phyloP scores from a whole-genome alignment of 2,888 invertebrate species.

The Pyrochroa serraticornis region DNA sequence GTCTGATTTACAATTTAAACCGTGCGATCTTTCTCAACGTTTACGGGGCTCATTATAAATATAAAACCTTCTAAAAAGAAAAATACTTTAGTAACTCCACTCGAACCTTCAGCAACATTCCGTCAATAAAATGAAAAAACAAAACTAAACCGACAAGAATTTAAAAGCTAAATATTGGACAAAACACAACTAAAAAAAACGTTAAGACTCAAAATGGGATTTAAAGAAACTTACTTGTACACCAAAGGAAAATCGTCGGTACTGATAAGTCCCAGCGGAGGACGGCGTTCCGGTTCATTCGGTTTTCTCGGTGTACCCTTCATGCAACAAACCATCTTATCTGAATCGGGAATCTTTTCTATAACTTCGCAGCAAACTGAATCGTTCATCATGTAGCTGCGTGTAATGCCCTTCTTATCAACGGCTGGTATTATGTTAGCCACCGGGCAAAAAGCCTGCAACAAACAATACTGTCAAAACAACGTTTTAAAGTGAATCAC shows the following conservation, averaged over 20 bases:
- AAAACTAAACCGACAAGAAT: background rate
- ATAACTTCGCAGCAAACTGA: slow-evolving; percentile 87
- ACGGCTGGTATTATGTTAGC: slow-evolving; percentile 76
- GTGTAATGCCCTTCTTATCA: slow-evolving; percentile 78
- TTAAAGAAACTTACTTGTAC: slow-evolving; percentile 74
- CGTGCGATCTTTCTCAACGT: slow-evolving; percentile 28
- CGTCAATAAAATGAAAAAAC: slow-evolving; percentile 13
- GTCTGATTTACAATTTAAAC: slow-evolving; percentile 38
- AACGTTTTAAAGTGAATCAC: background rate
- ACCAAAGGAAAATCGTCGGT: slow-evolving; percentile 80
- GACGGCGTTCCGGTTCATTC: slow-evolving; percentile 73
- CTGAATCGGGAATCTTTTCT: slow-evolving; percentile 84
- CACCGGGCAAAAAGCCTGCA: slow-evolving; percentile 71
- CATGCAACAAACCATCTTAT: slow-evolving; percentile 88
- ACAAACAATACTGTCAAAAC: slow-evolving; percentile 12
- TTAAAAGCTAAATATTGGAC: slow-evolving; percentile 9
- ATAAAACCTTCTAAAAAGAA: slow-evolving; percentile 50
- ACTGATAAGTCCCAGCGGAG: slow-evolving; percentile 82
- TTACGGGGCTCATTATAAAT: slow-evolving; percentile 24
- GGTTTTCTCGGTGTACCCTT: slow-evolving; percentile 75
- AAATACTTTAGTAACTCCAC: slow-evolving; percentile 39
- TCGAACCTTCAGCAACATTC: slow-evolving; percentile 1
- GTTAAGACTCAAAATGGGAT: background rate
- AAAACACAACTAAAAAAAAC: slow-evolving; percentile 22
- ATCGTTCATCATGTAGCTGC: slow-evolving; percentile 82